These are phyloP conservation scores for Ursus arctos DNA, from an alignment of 2,113 vertebrate genomes.

Conservation along the genomic window DNA sequence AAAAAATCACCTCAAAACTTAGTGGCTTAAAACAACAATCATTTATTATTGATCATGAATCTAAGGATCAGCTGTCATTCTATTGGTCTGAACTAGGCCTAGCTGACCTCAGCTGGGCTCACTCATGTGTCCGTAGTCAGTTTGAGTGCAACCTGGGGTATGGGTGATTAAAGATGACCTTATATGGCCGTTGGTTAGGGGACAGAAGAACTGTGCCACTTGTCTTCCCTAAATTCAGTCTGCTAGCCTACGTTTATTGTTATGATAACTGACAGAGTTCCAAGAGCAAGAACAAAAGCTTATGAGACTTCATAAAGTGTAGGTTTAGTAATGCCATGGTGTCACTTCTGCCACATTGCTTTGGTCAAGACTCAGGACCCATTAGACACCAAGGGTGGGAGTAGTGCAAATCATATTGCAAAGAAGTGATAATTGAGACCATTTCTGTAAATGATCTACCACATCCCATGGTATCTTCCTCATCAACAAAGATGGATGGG, in stretches of 20 bases:
- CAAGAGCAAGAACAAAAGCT: not conserved
- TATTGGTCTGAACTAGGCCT: not conserved
- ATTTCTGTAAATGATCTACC: not conserved
- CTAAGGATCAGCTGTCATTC: not conserved
- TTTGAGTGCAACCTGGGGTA: not conserved
- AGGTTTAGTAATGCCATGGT: not conserved
- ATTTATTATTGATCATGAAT: not conserved
- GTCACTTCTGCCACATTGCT: not conserved
- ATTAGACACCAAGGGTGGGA: too few species aligned
- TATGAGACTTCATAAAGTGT: not conserved
- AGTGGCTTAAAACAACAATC: not conserved
- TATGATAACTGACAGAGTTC: not conserved
- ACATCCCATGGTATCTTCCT: not conserved
- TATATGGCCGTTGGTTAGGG: not conserved
- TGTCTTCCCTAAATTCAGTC: not conserved
- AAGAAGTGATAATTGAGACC: not conserved
- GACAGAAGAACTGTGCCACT: not conserved
- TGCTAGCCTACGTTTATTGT: not conserved
- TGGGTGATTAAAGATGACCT: not conserved
- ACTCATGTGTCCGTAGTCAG: not conserved
- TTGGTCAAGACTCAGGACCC: not conserved
- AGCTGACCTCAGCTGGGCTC: not conserved
- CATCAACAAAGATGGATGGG: not conserved
- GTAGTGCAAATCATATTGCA: not conserved
- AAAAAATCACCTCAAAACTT: not conserved